Evolutionary conservation across 2,888 invertebrate genomes (phyloP), one percentile per base, ranked within the genome.

Genomic region (Unio delphinus): DNA sequence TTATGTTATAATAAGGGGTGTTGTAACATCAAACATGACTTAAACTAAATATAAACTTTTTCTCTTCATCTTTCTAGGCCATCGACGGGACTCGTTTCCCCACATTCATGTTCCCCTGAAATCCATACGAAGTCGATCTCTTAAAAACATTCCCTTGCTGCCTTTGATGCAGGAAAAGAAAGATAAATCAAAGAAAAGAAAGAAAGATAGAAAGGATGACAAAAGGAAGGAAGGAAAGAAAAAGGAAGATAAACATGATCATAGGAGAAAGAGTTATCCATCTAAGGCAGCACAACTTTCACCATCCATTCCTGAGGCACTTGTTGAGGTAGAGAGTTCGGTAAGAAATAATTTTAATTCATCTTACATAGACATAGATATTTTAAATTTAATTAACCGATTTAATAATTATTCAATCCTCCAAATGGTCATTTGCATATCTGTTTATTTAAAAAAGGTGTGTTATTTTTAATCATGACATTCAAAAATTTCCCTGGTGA

Each of bases 31-130:
- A 28, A 60, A 23, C 34, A 26, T 34, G 34, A 26, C 18, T 20
- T 62, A n/a, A 45, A 26, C 54, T 23, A 5, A 26, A 61, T 61
- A 55, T 23, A 11, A 45, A 45, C 45, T 45, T 45, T 15, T 3
- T 23, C 23, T 23, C 23, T 23, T 23, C 23, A 23, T 23, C 11
- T 69, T 68, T 69, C 15, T 76, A 87, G 87, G 81, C 73, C 86
- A 87, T 68, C 75, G 87, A 23, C 73, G 82, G 55, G 77, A 81
- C 61, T 83, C 84, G 5, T 87, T 84, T 71, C 87, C 86, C 0
- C 87, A 87, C 61, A 82, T 81, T 59, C 87, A 87, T 64, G 85
- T 85, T 64, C 86, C 86, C 7, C 74, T 87, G 57, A 79, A 83
- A 61, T 82, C 86, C 1, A 73, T 87, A 55, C 81, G 81, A 63